These are phyloP conservation scores for Gila orcuttii DNA, from an alignment of 2,113 vertebrate genomes.

Conservation along the genomic window DNA sequence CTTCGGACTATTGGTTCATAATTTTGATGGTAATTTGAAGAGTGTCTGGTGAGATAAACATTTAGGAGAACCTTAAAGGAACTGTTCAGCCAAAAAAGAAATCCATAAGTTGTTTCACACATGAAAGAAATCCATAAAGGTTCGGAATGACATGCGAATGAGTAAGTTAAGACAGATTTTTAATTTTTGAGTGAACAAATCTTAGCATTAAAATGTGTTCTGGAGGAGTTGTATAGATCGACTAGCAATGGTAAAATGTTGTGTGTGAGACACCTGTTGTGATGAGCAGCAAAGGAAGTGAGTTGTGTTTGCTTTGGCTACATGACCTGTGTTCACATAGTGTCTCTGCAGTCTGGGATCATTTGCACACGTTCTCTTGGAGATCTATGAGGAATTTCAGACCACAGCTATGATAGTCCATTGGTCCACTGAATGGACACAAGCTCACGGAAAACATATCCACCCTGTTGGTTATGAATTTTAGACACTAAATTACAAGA, in stretches of 20 bases:
- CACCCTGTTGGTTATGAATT: background rate
- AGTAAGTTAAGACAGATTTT: background rate
- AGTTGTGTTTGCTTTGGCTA: constrained; percentile 49
- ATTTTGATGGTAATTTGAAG: constrained; percentile 15
- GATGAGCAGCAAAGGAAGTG: constrained; percentile 33
- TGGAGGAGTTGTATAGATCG: background rate
- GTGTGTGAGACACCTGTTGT: constrained; percentile 30
- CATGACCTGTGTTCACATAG: constrained; percentile 46
- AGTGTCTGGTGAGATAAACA: background rate
- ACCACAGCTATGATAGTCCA: constrained; percentile 35
- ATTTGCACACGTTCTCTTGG: constrained; percentile 55
- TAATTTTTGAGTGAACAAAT: background rate
- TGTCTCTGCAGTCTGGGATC: constrained; percentile 41
- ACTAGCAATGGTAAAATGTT: background rate
- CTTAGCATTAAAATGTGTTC: background rate
- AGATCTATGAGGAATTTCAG: constrained; percentile 64
- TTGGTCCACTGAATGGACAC: constrained; percentile 9
- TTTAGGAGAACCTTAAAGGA: background rate
- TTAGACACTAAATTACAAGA: background rate
- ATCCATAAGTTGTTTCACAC: background rate
- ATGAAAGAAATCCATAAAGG: background rate
- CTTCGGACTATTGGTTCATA: background rate
- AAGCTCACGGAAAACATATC: background rate
- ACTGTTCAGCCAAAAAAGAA: background rate
- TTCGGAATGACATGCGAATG: background rate